Evolutionary conservation across 2,888 invertebrate genomes (phyloP).

Genomic region (Mycalesis mineus): DNA sequence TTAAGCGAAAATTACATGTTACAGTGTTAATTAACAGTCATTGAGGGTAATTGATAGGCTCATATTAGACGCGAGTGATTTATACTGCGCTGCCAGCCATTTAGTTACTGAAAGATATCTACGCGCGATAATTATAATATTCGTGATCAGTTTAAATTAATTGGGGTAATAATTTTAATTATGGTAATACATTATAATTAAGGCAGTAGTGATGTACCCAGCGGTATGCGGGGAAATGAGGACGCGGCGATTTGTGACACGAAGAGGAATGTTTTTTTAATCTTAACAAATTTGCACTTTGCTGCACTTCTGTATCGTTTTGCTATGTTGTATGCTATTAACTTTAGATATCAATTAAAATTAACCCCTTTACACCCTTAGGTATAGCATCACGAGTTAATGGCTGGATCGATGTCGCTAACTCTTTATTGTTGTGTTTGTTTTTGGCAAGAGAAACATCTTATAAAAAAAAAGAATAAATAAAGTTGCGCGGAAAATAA

Average conservation of each 20-base stretch:
- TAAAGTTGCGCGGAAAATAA: no score
- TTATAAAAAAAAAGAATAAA: no score
- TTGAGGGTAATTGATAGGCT: slow-evolving; percentile 40
- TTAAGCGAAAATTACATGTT: slow-evolving; percentile 32
- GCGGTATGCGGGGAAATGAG: neutral
- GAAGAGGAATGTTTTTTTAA: neutral
- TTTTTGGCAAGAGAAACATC: no score
- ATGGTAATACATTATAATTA: slow-evolving; percentile 21
- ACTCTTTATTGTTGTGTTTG: no score
- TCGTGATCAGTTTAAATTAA: slow-evolving; percentile 29
- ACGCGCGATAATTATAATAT: slow-evolving; percentile 17
- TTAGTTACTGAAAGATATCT: slow-evolving; percentile 24
- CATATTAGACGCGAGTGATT: slow-evolving; percentile 31
- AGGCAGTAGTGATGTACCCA: slow-evolving; percentile 1
- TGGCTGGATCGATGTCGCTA: no score
- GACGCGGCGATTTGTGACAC: neutral
- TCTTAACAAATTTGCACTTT: neutral
- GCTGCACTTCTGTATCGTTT: neutral
- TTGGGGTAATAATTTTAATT: slow-evolving; percentile 27
- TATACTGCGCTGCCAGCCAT: slow-evolving; percentile 22
- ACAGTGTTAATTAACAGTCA: slow-evolving; percentile 38
- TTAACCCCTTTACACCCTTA: no score
- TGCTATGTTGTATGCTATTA: no score
- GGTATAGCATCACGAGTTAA: no score
- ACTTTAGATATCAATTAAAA: no score